Evolutionary conservation across 1,140 invertebrate genomes (phyloP).

Genomic region (Parapsyche elsis): DNA sequence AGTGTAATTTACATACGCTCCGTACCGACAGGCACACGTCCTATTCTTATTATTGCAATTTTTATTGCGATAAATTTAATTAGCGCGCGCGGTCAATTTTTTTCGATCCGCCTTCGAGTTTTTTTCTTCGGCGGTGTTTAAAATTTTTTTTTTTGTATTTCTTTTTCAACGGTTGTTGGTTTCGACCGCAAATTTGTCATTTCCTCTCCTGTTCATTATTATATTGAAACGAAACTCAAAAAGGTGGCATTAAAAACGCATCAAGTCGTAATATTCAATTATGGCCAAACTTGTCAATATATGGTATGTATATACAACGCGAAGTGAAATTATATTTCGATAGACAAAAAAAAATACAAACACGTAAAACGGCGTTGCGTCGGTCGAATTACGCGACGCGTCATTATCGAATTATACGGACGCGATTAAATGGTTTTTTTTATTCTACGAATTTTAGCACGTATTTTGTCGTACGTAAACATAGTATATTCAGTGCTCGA

Average conservation of each 20-base stretch:
- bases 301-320: neutral
- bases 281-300: conserved; percentile 8
- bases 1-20: conserved; percentile 8
- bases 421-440: neutral
- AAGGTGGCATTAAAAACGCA: conserved; percentile 36
- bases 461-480: neutral
- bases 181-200: conserved; percentile 38
- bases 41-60: neutral
- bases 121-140: neutral
- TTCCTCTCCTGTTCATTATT: conserved; percentile 33
- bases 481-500: too few relatives aligned
- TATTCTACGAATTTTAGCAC: conserved; percentile 6
- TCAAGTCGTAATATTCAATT: conserved; percentile 24
- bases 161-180: conserved; percentile 21
- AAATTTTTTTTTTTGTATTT: neutral
- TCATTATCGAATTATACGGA: conserved; percentile 15
- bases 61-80: neutral
- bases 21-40: neutral
- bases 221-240: conserved; percentile 30
- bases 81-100: too few relatives aligned
- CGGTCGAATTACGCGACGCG: neutral
- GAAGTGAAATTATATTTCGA: conserved; percentile 9
- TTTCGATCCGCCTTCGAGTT: neutral
- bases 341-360: conserved; percentile 16
- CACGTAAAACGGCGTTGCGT: neutral